Conservation (phyloP, 2,797 vertebrate genomes). For the Bryconaethiops microstoma region DNA sequence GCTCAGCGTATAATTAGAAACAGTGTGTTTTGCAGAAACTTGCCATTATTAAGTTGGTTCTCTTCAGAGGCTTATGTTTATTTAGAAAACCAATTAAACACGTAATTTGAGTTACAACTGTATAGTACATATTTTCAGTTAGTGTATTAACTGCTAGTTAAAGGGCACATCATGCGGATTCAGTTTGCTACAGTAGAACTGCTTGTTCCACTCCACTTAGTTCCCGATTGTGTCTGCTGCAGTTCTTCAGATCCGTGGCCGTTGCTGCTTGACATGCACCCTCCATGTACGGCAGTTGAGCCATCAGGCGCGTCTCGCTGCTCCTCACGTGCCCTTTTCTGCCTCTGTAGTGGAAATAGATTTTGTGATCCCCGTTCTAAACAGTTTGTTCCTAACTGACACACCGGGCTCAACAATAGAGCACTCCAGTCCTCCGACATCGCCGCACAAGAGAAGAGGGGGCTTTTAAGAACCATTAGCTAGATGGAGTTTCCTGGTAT, state of each 20-base stretch:
- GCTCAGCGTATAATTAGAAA: too few relatives aligned
- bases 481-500: slow-evolving; percentile 35
- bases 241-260: background rate
- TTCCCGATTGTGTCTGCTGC: background rate
- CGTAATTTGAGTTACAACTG: too few relatives aligned
- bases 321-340: background rate
- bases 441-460: slow-evolving; percentile 62
- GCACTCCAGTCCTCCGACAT: slow-evolving; percentile 86
- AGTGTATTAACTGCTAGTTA: background rate
- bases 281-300: background rate
- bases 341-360: background rate
- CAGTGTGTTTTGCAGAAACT: too few relatives aligned
- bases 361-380: background rate
- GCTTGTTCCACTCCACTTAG: background rate
- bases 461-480: slow-evolving; percentile 45
- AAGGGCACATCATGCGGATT: background rate
- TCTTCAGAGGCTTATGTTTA: too few relatives aligned
- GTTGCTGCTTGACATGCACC: background rate
- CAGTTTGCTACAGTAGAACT: slow-evolving; percentile 50
- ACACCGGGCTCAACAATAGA: slow-evolving; percentile 16
- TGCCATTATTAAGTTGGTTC: too few relatives aligned
- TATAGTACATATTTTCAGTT: too few relatives aligned
- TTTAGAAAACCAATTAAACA: too few relatives aligned
- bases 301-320: background rate
- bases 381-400: slow-evolving; percentile 6